Evolutionary conservation across 2,113 vertebrate genomes (phyloP).

Genomic region (Etheostoma cragini): DNA sequence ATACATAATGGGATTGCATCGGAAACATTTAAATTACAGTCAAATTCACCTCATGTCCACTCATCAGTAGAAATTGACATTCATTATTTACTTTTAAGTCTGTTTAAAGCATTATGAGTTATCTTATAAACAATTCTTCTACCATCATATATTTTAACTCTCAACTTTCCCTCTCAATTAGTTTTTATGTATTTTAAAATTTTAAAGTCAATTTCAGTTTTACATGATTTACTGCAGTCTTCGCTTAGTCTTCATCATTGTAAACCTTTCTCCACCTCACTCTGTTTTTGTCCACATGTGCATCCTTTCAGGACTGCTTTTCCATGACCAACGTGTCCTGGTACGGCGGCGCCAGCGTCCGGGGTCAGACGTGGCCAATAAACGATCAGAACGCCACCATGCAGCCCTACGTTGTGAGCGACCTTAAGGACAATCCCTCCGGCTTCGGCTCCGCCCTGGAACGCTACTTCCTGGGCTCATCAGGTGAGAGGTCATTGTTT

Average conservation of each 20-base stretch:
- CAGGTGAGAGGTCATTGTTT: conserved; percentile 83
- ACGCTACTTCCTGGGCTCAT: conserved; percentile 91
- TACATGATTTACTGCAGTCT: neutral
- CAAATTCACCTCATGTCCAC: neutral
- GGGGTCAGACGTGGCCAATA: conserved; percentile 88
- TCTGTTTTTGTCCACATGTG: neutral
- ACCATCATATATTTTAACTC: neutral
- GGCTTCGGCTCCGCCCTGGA: conserved; percentile 90
- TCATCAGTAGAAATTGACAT: neutral
- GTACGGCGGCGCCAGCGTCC: conserved; percentile 88
- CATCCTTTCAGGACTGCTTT: conserved; percentile 88
- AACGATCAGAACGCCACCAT: conserved; percentile 83
- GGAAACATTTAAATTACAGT: neutral
- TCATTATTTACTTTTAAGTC: neutral
- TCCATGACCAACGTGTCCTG: conserved; percentile 93
- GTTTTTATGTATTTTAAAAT: neutral
- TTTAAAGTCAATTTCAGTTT: neutral
- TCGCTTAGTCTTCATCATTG: neutral
- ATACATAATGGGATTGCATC: neutral
- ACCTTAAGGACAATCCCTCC: conserved; percentile 80
- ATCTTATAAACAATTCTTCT: neutral
- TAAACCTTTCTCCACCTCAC: neutral
- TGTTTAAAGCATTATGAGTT: neutral
- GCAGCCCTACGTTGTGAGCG: conserved; percentile 86
- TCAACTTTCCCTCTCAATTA: neutral